Evolutionary conservation across 2,113 vertebrate species (phyloP).

Genomic region (Sprattus sprattus): DNA sequence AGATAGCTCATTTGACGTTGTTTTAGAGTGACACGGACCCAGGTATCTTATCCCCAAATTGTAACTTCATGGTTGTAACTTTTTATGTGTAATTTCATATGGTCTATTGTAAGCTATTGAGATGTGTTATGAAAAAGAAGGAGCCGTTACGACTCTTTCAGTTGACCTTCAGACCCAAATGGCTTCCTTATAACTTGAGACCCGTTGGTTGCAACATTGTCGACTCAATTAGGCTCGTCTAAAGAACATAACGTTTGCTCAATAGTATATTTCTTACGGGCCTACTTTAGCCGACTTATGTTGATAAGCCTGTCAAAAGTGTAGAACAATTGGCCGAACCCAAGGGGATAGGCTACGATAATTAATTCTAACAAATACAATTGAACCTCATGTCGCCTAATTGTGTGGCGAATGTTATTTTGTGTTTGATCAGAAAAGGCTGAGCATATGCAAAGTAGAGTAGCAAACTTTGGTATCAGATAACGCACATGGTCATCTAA

Average conservation of each 20-base stretch:
- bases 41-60: background rate
- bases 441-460: background rate
- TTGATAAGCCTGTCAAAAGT: background rate
- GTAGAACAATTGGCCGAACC: background rate
- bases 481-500: constrained; percentile 62
- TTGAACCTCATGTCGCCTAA: background rate
- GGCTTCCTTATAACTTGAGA: constrained; percentile 43
- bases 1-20: background rate
- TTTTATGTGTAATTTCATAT: background rate
- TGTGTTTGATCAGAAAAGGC: background rate
- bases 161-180: constrained; percentile 57
- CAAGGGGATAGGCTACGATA: too few relatives aligned
- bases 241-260: background rate
- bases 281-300: background rate
- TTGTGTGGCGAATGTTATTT: background rate
- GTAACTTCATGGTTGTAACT: background rate
- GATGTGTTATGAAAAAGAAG: background rate
- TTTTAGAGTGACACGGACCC: background rate
- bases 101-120: background rate
- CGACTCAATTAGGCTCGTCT: constrained; percentile 21
- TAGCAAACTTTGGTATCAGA: constrained; percentile 54
- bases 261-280: background rate
- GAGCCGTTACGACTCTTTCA: constrained; percentile 41
- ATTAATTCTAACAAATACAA: background rate
- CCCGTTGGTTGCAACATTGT: constrained; percentile 39